phyloP scores from a whole-genome alignment of 2,888 invertebrate species.

The Dryadula phaetusa region DNA sequence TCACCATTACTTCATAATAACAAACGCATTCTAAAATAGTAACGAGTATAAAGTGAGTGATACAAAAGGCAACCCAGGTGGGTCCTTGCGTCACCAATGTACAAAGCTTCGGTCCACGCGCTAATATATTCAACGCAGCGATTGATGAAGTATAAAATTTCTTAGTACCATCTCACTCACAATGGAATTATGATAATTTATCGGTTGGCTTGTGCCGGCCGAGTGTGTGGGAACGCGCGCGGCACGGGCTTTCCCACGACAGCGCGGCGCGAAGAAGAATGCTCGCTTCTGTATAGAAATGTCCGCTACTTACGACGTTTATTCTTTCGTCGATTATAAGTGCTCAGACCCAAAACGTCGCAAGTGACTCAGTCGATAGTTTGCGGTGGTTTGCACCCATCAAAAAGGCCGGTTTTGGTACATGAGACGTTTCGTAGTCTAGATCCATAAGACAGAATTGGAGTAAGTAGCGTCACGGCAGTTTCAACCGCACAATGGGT shows the following conservation, averaged over 20 bases:
- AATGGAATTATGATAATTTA: slow-evolving; percentile 85
- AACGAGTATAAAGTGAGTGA: not conserved
- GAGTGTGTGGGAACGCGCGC: slow-evolving; percentile 85
- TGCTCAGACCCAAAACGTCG: slow-evolving; percentile 55
- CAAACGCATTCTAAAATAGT: slow-evolving; percentile 14
- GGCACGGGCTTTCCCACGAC: slow-evolving; percentile 84
- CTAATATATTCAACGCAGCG: slow-evolving; percentile 83
- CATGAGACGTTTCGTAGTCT: slow-evolving; percentile 69
- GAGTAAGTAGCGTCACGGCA: slow-evolving; percentile 84
- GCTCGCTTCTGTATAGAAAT: slow-evolving; percentile 56
- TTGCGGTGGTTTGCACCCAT: slow-evolving; percentile 54
- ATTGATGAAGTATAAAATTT: slow-evolving; percentile 85
- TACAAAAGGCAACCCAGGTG: slow-evolving; percentile 48
- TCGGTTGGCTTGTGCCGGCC: slow-evolving; percentile 84
- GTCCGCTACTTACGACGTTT: slow-evolving; percentile 66
- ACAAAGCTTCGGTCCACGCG: slow-evolving; percentile 79
- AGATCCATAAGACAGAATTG: slow-evolving; percentile 74
- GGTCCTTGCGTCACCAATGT: slow-evolving; percentile 51
- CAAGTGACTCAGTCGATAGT: slow-evolving; percentile 57
- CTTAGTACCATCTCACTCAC: slow-evolving; percentile 84
- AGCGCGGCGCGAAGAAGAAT: slow-evolving; percentile 60
- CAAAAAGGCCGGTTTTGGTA: slow-evolving; percentile 55
- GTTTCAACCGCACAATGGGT: slow-evolving; percentile 81
- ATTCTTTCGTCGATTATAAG: slow-evolving; percentile 46
- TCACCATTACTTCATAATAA: not conserved